Conservation (phyloP, 2,113 vertebrate genomes). For the Smithornis capensis region DNA sequence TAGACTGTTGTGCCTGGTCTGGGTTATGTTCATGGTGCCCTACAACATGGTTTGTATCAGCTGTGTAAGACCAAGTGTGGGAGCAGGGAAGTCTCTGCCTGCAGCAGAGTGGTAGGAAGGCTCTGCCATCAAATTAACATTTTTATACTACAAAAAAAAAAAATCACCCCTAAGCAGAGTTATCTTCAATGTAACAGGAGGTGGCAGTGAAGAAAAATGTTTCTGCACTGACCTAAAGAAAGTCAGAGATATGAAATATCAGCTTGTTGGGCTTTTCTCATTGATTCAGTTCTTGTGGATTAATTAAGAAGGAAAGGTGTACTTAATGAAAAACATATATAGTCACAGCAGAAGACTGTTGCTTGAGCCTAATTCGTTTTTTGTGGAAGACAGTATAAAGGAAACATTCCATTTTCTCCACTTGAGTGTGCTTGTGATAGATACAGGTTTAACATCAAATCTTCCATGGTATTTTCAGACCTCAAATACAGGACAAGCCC, state of each 20-base stretch:
- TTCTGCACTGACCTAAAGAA: neutral
- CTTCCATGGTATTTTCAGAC: neutral
- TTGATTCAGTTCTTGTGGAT: neutral
- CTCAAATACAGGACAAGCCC: neutral
- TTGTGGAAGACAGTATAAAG: neutral
- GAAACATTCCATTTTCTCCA: neutral
- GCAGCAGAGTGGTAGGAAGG: neutral
- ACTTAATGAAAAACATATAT: neutral
- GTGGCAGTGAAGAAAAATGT: neutral
- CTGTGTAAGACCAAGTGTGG: fast-evolving
- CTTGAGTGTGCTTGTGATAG: neutral
- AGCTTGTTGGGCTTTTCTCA: neutral
- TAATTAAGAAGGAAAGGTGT: neutral
- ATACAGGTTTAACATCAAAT: neutral
- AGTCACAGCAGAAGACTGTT: neutral
- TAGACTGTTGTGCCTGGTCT: neutral
- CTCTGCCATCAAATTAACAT: neutral
- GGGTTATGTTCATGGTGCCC: neutral
- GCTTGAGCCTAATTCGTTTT: neutral
- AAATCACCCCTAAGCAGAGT: fast-evolving
- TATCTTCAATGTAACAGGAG: neutral
- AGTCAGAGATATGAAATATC: neutral
- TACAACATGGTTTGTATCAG: fast-evolving
- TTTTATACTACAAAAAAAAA: neutral
- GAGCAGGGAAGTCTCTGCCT: neutral